Evolutionary conservation across 1,140 invertebrate species (phyloP), one percentile per base, ranked within the genome.

Genomic region (Drepana arcuata): DNA sequence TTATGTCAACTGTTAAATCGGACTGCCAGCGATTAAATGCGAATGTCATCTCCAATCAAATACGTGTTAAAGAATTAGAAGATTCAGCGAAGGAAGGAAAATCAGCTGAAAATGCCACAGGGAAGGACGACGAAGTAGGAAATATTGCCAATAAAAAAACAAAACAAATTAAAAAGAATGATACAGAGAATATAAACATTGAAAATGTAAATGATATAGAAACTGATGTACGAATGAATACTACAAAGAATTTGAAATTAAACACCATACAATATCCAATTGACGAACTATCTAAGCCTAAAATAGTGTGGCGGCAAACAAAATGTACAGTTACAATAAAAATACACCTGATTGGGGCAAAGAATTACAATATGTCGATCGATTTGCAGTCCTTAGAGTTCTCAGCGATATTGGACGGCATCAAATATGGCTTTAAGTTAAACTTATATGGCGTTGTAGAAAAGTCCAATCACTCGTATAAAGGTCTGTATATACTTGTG

Each of bases 291-390:
- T 34, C 55, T 12, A 70, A 64, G 29, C 70, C 72, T 0, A 72
- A 71, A 41, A 2, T 79, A 10, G n/a, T 50, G 16, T 82, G 78
- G 78, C 34, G 50, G 1, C 78, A 82, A 44, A 64, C 53, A 16
- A 65, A 61, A 45, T 52, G 23, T 2, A 13, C 33, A 13, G 57
- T 80, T 0, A 33, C 12, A 6, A 37, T 80, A 10, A 82, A 77
- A 56, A 74, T 82, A 16, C 41, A 65, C 34, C 18, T 82, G 18
- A 61, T 67, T 4, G 70, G 59, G 0, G 54, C 60, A 2, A 55
- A 74, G 16, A 15, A 51, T 14, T 82, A 80, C 16, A 34, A 61
- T 15, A 6, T 82, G 3, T 33, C 48, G 11, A 68, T 78, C 1
- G 28, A 59, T 16, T 56, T 60, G 1, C 54, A 55, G 4, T 16